Evolutionary conservation across 2,888 invertebrate genomes (phyloP).

Genomic region (Antheraea yamamai): DNA sequence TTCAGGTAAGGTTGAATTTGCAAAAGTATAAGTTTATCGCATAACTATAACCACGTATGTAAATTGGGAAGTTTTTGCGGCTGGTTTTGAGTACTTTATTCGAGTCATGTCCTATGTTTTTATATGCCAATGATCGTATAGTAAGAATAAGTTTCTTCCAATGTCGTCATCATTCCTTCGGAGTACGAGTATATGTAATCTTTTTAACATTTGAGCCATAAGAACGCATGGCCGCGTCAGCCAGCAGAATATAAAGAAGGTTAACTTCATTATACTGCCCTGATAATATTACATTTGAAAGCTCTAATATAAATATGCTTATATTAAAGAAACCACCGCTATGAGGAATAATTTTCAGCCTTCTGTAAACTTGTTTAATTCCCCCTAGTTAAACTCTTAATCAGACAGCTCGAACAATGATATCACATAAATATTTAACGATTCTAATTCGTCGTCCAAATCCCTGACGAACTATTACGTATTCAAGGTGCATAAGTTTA

Average conservation of each 20-base stretch:
- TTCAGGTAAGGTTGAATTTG: too few relatives aligned
- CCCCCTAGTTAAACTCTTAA: not conserved
- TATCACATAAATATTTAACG: constrained; percentile 10
- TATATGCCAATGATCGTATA: too few relatives aligned
- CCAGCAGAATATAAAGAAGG: too few relatives aligned
- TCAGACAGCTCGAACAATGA: not conserved
- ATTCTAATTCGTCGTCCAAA: not conserved
- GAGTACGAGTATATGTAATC: constrained; percentile 58
- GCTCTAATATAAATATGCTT: not conserved
- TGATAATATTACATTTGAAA: not conserved
- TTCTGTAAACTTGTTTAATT: not conserved
- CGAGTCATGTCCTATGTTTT: too few relatives aligned
- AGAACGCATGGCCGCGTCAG: too few relatives aligned
- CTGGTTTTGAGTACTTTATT: too few relatives aligned
- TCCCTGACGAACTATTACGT: constrained; percentile 5
- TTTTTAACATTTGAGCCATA: too few relatives aligned
- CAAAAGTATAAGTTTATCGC: too few relatives aligned
- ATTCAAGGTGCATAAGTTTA: constrained; percentile 7
- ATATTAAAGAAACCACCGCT: not conserved
- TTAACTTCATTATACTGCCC: not conserved
- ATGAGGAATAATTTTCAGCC: not conserved
- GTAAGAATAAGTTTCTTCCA: constrained; percentile 73
- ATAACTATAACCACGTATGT: too few relatives aligned
- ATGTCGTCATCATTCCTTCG: constrained; percentile 71
- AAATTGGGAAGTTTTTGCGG: too few relatives aligned